phyloP scores from a whole-genome alignment of 2,797 vertebrate genomes.

The Tapera naevia region DNA sequence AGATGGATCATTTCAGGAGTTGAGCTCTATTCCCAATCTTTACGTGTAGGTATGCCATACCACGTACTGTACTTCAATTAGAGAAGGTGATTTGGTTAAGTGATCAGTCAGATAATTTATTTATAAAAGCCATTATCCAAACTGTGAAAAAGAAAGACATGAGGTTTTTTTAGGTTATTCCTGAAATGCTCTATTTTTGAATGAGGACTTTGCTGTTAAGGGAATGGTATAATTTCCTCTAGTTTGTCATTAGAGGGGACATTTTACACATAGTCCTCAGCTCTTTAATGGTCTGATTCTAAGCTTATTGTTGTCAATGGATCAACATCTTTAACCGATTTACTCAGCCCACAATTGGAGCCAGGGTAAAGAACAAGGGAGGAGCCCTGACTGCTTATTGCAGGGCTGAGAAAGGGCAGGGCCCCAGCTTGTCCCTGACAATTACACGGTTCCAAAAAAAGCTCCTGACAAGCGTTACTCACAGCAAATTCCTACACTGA shows the following conservation, averaged over 20 bases:
- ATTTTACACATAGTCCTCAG: background rate
- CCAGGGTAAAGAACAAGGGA: background rate
- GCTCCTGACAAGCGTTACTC: background rate
- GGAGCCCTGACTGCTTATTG: background rate
- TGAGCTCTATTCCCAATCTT: background rate
- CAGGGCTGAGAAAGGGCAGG: background rate
- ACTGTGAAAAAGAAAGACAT: background rate
- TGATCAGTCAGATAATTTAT: constrained; percentile 19
- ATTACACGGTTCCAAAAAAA: background rate
- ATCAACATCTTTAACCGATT: background rate
- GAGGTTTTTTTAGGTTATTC: background rate
- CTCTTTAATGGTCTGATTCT: background rate
- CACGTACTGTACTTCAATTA: background rate
- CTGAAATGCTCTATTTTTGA: background rate
- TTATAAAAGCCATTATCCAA: constrained; percentile 32
- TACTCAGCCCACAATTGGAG: background rate
- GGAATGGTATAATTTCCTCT: background rate
- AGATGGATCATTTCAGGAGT: background rate
- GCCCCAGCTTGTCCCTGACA: background rate
- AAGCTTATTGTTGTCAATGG: background rate
- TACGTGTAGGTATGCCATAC: background rate
- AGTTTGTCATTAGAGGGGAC: background rate
- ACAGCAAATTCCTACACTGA: background rate
- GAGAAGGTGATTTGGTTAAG: constrained; percentile 2
- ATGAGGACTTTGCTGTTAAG: background rate